Conservation (phyloP, 2,113 vertebrate species). For the Craseonycteris thonglongyai region DNA sequence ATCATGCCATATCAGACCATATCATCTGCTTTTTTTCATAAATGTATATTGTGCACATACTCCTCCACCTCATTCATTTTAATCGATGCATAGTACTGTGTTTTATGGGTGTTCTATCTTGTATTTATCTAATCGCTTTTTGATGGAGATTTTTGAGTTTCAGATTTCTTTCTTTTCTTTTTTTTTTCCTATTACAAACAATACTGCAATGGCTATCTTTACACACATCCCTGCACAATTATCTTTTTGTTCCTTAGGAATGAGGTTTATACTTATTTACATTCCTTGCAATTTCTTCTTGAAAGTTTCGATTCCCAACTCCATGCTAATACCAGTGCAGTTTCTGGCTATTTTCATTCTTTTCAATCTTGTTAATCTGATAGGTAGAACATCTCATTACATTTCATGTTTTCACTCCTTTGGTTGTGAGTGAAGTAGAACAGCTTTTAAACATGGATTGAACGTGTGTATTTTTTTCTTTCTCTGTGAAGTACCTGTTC, state of each 20-base stretch:
- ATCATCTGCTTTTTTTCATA: background rate
- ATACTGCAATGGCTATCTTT: background rate
- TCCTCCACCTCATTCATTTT: background rate
- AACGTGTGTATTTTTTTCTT: background rate
- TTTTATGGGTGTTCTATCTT: background rate
- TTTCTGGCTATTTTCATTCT: background rate
- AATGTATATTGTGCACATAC: background rate
- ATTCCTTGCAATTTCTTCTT: background rate
- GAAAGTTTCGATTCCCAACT: background rate
- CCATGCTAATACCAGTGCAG: background rate
- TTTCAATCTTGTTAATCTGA: background rate
- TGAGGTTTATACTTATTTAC: background rate
- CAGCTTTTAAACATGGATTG: background rate
- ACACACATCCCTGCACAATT: background rate
- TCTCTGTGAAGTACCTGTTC: background rate
- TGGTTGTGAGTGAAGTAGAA: background rate
- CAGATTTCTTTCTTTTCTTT: background rate
- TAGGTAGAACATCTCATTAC: background rate
- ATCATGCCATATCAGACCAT: background rate
- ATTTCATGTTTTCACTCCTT: background rate
- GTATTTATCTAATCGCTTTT: background rate
- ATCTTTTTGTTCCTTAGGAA: background rate
- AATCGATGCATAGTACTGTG: background rate
- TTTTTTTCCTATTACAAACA: background rate
- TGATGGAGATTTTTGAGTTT: background rate